A percentile compares a stretch with the other conserved stretches of the same genome.
Evolutionary conservation across 2,888 invertebrate genomes (phyloP).

Genomic region (Nebria brevicollis): DNA sequence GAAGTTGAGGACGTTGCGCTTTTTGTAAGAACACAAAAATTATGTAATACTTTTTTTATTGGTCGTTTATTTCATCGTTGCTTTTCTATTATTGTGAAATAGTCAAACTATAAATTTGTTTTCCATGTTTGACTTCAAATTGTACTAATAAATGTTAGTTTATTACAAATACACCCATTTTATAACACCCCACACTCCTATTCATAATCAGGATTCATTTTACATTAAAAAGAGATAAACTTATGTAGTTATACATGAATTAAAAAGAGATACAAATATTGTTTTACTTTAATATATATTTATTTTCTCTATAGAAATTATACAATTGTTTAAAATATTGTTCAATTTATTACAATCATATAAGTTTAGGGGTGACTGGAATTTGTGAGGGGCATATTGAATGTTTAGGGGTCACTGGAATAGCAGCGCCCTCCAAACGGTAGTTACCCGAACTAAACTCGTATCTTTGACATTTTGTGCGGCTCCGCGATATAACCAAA

Average conservation of each 20-base stretch:
- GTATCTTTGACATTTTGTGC: slow-evolving; percentile 30
- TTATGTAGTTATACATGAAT: too few species aligned
- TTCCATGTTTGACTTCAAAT: slow-evolving; percentile 43
- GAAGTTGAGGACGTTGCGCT: not conserved
- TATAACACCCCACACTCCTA: not conserved
- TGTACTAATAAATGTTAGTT: slow-evolving; percentile 45
- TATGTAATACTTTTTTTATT: slow-evolving; percentile 9
- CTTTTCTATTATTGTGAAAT: slow-evolving; percentile 37
- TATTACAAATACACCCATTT: slow-evolving; percentile 27
- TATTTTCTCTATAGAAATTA: too few species aligned
- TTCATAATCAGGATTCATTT: too few species aligned
- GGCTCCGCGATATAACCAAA: slow-evolving; percentile 30
- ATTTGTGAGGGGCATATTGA: not conserved
- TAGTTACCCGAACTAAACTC: slow-evolving; percentile 7
- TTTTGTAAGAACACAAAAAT: not conserved
- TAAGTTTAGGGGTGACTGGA: not conserved
- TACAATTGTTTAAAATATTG: too few species aligned
- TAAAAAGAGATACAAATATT: too few species aligned
- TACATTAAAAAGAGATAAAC: too few species aligned
- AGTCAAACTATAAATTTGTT: slow-evolving; percentile 42
- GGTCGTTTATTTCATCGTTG: slow-evolving; percentile 27
- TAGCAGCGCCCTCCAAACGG: slow-evolving; percentile 7
- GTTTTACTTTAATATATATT: too few species aligned
- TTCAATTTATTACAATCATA: too few species aligned
- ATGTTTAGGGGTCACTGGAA: slow-evolving; percentile 16